Conservation (phyloP, 1,140 invertebrate species). For the Drosophila azteca region DNA sequence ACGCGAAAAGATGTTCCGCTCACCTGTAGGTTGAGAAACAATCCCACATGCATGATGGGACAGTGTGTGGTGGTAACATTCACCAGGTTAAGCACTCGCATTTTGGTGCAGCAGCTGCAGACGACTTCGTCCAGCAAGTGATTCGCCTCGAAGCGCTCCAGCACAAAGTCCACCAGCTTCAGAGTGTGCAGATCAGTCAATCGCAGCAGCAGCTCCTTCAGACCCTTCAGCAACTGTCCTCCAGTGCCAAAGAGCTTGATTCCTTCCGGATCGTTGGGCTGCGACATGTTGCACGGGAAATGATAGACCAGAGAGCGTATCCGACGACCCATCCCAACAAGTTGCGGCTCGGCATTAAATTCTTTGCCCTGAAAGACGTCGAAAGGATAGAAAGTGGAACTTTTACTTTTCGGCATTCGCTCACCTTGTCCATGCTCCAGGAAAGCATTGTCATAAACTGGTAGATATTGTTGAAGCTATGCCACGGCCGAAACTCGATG, state of each 20-base stretch:
- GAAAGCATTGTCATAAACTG: slow-evolving; percentile 93
- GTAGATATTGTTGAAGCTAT: slow-evolving; percentile 92
- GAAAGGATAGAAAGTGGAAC: background rate
- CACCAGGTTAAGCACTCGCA: slow-evolving; percentile 88
- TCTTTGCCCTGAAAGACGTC: slow-evolving; percentile 38
- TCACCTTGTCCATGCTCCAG: slow-evolving; percentile 87
- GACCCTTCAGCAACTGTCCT: slow-evolving; percentile 87
- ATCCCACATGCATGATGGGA: slow-evolving; percentile 90
- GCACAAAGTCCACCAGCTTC: slow-evolving; percentile 90
- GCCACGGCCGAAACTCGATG: slow-evolving; percentile 89
- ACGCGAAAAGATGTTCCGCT: background rate
- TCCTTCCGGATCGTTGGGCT: slow-evolving; percentile 86
- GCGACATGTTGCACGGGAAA: slow-evolving; percentile 91
- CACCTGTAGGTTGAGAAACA: slow-evolving; percentile 90
- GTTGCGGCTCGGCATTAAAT: slow-evolving; percentile 65
- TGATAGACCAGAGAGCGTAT: slow-evolving; percentile 89
- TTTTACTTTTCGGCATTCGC: background rate
- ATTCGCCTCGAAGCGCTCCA: slow-evolving; percentile 88
- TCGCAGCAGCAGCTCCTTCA: slow-evolving; percentile 89
- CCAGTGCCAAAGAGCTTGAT: slow-evolving; percentile 90
- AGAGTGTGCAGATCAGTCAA: slow-evolving; percentile 87
- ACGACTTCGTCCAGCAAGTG: slow-evolving; percentile 91
- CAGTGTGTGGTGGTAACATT: slow-evolving; percentile 91
- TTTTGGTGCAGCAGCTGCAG: slow-evolving; percentile 86
- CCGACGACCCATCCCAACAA: slow-evolving; percentile 85